These are phyloP conservation scores for Manduca sexta DNA, from an alignment of 1,140 invertebrate genomes.

Conservation along the genomic window DNA sequence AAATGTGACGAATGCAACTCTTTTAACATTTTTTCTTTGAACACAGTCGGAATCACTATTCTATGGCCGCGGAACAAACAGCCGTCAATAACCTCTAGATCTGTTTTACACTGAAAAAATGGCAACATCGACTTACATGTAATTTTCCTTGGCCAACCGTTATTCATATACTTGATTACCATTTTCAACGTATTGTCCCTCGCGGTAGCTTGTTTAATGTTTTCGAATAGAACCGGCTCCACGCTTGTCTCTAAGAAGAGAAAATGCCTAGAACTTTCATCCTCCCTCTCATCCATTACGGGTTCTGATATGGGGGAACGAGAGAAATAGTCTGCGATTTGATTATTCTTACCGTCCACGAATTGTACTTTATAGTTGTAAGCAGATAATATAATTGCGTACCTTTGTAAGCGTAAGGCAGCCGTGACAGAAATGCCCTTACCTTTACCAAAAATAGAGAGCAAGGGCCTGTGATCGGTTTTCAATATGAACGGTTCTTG, in stretches of 20 bases:
- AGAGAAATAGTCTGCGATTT: too few relatives aligned
- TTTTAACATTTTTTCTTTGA: conserved; percentile 11
- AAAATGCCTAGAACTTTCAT: too few relatives aligned
- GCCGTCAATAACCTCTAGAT: conserved; percentile 21
- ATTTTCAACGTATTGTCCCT: conserved; percentile 14
- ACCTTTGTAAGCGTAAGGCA: conserved; percentile 16
- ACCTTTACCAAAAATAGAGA: conserved; percentile 13
- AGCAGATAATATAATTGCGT: conserved; percentile 6
- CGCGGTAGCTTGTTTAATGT: background rate
- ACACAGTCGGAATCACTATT: conserved; percentile 22
- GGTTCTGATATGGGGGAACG: too few relatives aligned
- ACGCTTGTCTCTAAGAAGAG: too few relatives aligned
- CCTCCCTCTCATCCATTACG: too few relatives aligned
- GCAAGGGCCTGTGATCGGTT: conserved; percentile 13
- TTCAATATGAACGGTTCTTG: conserved; percentile 12
- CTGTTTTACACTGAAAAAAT: conserved; percentile 26
- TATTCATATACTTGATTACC: conserved; percentile 22
- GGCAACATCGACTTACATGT: conserved; percentile 19
- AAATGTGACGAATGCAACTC: conserved; percentile 23
- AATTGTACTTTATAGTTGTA: too few relatives aligned
- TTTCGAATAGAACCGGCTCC: conserved; percentile 5
- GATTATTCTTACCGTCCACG: too few relatives aligned
- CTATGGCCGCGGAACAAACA: conserved; percentile 26
- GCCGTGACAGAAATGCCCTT: conserved; percentile 7
- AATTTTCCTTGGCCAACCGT: conserved; percentile 29